Evolutionary conservation across 1,140 invertebrate genomes (phyloP).

Genomic region (Gonioctena quinquepunctata): DNA sequence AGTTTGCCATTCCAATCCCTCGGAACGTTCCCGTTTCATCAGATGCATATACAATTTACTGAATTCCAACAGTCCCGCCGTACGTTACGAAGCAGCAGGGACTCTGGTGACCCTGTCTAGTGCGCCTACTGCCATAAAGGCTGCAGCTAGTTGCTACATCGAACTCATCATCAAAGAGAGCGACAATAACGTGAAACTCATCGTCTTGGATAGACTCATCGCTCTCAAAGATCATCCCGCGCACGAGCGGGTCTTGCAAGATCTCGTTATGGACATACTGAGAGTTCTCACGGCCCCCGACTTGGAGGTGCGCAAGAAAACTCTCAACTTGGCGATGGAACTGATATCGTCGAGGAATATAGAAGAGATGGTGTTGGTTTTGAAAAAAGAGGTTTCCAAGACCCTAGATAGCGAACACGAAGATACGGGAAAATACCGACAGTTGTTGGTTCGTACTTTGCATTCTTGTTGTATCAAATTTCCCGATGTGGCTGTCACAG

Average conservation of each 20-base stretch:
- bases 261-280: conserved; percentile 98
- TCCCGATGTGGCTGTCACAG: conserved; percentile 91
- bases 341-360: conserved; percentile 92
- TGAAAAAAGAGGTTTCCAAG: conserved; percentile 94
- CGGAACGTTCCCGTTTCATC: conserved; percentile 94
- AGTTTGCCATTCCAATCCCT: conserved; percentile 97
- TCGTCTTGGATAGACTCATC: conserved; percentile 93
- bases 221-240: conserved; percentile 84
- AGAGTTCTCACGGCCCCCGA: conserved; percentile 87
- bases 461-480: conserved; percentile 97
- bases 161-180: conserved; percentile 98
- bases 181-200: conserved; percentile 99
- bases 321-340: conserved; percentile 86
- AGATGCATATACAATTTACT: conserved; percentile 97
- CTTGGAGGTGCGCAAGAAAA: conserved; percentile 86
- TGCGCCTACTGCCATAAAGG: conserved; percentile 96
- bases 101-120: conserved; percentile 98
- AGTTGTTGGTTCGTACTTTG: conserved; percentile 91
- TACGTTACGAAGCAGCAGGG: conserved; percentile 96
- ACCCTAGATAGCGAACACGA: conserved; percentile 92
- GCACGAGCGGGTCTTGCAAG: conserved; percentile 92
- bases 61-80: conserved; percentile 94
- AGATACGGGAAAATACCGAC: conserved; percentile 93
- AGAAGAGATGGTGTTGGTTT: conserved; percentile 92
- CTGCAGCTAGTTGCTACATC: conserved; percentile 96